phyloP scores from a whole-genome alignment of 2,797 vertebrate genomes.

The Orestias chungarensis region DNA sequence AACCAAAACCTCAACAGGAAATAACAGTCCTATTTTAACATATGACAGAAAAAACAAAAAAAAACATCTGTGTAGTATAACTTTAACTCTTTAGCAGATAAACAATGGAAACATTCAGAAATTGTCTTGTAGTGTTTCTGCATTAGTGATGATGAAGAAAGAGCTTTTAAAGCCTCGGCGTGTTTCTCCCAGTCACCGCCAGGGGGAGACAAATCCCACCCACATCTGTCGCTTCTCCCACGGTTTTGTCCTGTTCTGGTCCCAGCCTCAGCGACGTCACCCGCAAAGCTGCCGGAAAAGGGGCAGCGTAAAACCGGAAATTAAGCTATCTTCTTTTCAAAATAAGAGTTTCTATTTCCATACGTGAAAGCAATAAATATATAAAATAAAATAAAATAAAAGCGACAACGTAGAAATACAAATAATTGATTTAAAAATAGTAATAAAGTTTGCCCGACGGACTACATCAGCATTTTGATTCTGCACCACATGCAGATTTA shows the following conservation, averaged over 20 bases:
- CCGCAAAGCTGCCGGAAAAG: not conserved
- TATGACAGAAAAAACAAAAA: no score
- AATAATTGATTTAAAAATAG: not conserved
- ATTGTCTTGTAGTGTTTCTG: no score
- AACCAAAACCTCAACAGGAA: slow-evolving; percentile 6
- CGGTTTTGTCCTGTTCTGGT: slow-evolving; percentile 53
- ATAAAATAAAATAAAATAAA: no score
- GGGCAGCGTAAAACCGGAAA: slow-evolving; percentile 14
- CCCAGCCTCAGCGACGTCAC: slow-evolving; percentile 77
- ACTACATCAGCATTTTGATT: not conserved
- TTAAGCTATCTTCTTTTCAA: not conserved
- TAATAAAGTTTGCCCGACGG: not conserved
- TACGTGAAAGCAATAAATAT: no score
- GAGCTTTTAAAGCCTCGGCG: no score
- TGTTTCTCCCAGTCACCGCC: slow-evolving; percentile 24
- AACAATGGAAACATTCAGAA: no score
- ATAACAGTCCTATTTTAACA: not conserved
- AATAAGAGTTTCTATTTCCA: no score
- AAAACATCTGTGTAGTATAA: no score
- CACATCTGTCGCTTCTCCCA: slow-evolving; percentile 38
- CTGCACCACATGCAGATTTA: not conserved
- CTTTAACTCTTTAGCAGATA: no score
- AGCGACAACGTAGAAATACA: no score
- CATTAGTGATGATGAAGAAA: no score
- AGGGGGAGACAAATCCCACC: slow-evolving; percentile 36